These are phyloP conservation scores for Gallinago paraguaiae DNA, from an alignment of 2,113 vertebrate genomes.

Conservation along the genomic window DNA sequence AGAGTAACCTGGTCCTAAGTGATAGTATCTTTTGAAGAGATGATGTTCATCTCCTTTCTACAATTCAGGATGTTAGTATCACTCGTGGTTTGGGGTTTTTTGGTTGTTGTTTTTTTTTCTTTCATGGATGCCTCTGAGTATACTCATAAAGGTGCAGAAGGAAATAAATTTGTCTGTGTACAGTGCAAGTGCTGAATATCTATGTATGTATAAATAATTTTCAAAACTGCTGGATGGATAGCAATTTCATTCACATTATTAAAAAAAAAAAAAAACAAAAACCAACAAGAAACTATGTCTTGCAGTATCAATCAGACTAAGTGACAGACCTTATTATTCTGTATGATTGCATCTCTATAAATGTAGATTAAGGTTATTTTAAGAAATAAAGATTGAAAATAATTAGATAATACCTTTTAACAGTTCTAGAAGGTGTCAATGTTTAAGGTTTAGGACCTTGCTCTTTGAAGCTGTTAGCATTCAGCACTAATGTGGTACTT, in stretches of 20 bases:
- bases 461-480: neutral
- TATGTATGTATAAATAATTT: neutral
- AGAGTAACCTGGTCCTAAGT: neutral
- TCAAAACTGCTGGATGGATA: neutral
- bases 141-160: neutral
- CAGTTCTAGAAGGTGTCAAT: neutral
- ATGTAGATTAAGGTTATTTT: neutral
- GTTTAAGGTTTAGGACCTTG: neutral
- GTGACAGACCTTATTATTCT: neutral
- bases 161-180: neutral
- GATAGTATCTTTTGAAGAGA: neutral
- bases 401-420: neutral
- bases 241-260: neutral
- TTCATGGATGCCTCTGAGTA: neutral
- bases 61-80: neutral
- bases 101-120: neutral
- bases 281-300: neutral
- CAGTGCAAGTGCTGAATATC: neutral
- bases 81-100: neutral
- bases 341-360: neutral
- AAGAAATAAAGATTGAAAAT: neutral
- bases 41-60: neutral
- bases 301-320: neutral
- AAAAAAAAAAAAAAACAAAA: neutral
- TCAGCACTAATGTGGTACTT: neutral